Conservation (phyloP, 2,113 vertebrate species). For the Misgurnus mizolepis region DNA sequence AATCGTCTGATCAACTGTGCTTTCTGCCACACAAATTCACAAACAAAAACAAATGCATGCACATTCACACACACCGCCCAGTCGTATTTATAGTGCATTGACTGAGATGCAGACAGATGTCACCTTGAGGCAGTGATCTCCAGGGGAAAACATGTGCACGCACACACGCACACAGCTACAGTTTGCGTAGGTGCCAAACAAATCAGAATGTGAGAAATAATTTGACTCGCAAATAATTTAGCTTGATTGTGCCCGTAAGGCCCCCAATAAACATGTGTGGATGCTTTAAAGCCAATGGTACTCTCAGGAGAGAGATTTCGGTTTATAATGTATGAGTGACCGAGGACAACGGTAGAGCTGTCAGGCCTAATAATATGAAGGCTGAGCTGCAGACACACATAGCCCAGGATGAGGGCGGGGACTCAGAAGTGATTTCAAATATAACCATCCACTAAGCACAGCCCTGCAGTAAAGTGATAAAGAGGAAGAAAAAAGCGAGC, state of each 20-base stretch:
- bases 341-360: conserved; percentile 23
- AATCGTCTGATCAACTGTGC: conserved; percentile 73
- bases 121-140: conserved; percentile 75
- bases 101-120: conserved; percentile 68
- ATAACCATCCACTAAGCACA: conserved; percentile 1
- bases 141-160: conserved; percentile 53
- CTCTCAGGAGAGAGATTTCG: neutral
- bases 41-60: conserved; percentile 32
- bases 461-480: conserved; percentile 13
- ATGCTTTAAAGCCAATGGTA: neutral
- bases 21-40: conserved; percentile 62
- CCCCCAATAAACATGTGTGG: conserved; percentile 21
- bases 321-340: conserved; percentile 38
- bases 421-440: neutral
- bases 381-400: conserved; percentile 6
- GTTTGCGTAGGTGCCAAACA: conserved; percentile 57
- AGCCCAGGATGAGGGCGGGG: neutral
- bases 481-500: neutral
- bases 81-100: conserved; percentile 70
- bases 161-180: conserved; percentile 56
- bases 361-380: conserved; percentile 41
- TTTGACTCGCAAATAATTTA: conserved; percentile 54
- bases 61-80: conserved; percentile 50
- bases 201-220: conserved; percentile 62
- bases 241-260: conserved; percentile 51